Conservation (phyloP, 1,140 invertebrate species). For the Dinoponera quadriceps region DNA sequence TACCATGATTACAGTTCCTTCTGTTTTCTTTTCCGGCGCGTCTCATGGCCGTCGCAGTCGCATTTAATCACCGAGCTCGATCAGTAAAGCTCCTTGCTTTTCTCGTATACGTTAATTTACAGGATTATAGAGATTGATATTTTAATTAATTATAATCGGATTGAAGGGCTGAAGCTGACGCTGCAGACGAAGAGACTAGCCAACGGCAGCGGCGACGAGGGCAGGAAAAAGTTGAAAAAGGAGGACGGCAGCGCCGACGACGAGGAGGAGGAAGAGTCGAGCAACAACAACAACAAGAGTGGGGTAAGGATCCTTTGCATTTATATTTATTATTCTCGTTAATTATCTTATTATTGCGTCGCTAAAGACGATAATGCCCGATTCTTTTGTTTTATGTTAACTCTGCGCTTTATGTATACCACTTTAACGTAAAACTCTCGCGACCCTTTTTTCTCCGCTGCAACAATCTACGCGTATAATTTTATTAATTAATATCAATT, state of each 20-base stretch:
- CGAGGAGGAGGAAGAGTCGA: conserved; percentile 87
- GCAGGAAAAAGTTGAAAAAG: conserved; percentile 87
- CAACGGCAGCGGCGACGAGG: conserved; percentile 88
- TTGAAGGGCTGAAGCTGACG: conserved; percentile 92
- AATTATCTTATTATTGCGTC: no score
- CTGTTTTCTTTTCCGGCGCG: background rate
- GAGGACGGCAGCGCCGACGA: conserved; percentile 88
- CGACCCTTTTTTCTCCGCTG: no score
- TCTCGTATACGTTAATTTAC: no score
- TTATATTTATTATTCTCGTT: conserved; percentile 52
- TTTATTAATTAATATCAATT: no score
- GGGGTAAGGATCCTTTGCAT: conserved; percentile 83
- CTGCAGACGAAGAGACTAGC: conserved; percentile 94
- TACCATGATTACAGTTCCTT: no score
- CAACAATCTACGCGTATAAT: no score
- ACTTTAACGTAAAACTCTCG: no score
- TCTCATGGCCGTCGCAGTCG: background rate
- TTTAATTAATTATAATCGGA: conserved; percentile 27
- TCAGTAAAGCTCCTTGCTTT: no score
- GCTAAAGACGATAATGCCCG: conserved; percentile 42
- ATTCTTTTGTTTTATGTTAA: background rate
- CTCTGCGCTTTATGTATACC: no score
- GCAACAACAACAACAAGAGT: conserved; percentile 82
- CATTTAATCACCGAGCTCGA: no score
- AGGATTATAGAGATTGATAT: conserved; percentile 12